phyloP scores from a whole-genome alignment of 2,113 vertebrate species.

The Spheniscus mendiculus region DNA sequence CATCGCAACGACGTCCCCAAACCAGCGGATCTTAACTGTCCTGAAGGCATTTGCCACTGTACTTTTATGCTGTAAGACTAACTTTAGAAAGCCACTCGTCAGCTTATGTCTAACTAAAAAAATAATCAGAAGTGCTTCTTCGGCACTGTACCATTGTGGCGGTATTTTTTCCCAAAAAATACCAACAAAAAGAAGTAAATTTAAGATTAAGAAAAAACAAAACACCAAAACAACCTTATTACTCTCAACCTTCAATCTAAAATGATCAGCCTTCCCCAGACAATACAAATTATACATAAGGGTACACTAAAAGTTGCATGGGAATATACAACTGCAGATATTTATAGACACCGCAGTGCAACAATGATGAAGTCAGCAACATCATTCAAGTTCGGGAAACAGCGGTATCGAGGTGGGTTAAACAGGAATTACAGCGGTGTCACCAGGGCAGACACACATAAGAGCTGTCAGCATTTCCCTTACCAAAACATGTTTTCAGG shows the following conservation, averaged over 20 bases:
- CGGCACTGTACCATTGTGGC: fast-evolving
- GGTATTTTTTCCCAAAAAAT: not conserved
- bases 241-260: not conserved
- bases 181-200: not conserved
- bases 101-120: not conserved
- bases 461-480: constrained; percentile 29
- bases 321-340: not conserved
- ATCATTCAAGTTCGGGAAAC: not conserved
- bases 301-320: not conserved
- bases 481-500: not conserved
- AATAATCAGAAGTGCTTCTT: not conserved
- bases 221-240: not conserved
- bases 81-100: not conserved
- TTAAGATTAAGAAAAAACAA: not conserved
- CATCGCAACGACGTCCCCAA: not conserved
- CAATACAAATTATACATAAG: not conserved
- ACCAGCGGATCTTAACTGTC: not conserved
- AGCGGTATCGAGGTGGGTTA: not conserved
- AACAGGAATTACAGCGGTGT: constrained; percentile 33
- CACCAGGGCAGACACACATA: not conserved
- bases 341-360: constrained; percentile 54
- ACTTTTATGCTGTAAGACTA: not conserved
- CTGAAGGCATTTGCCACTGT: not conserved
- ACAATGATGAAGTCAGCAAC: constrained; percentile 44
- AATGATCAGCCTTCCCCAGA: not conserved